These are phyloP conservation scores for Anastrepha ludens DNA, from an alignment of 1,140 invertebrate species.

Conservation along the genomic window DNA sequence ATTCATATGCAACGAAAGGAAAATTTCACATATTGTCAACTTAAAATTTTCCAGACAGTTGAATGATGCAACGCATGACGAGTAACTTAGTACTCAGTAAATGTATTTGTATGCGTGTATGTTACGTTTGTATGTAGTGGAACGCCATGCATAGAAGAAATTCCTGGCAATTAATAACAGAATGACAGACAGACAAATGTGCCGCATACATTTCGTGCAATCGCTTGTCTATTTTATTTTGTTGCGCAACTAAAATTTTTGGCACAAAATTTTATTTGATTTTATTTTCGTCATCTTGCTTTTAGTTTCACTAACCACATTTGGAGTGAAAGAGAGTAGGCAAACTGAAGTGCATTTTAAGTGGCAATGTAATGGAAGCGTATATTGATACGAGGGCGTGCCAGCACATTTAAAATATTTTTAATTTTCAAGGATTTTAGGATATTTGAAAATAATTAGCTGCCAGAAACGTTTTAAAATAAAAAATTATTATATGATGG, in stretches of 20 bases:
- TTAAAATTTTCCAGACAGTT: neutral
- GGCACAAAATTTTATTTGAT: neutral
- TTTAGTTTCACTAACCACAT: constrained; percentile 3
- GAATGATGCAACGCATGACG: neutral
- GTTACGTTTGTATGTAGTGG: neutral
- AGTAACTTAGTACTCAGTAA: neutral
- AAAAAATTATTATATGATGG: no score
- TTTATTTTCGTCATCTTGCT: neutral
- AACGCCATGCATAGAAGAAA: no score
- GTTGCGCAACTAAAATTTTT: neutral
- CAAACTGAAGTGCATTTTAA: neutral
- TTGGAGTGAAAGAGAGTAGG: neutral
- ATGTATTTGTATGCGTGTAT: no score
- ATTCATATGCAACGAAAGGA: neutral
- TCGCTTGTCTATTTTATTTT: neutral
- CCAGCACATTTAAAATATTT: neutral
- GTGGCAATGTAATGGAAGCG: neutral
- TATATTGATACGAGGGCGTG: neutral
- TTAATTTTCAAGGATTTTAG: no score
- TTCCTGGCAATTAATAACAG: neutral
- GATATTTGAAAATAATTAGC: no score
- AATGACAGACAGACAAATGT: neutral
- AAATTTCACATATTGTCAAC: neutral
- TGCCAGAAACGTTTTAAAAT: no score
- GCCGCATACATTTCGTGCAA: neutral